Percentiles rank a stretch among this genome's conserved stretches.
These are phyloP conservation scores for Rhyacophila evoluta DNA, from an alignment of 2,888 invertebrate species.

Conservation along the genomic window DNA sequence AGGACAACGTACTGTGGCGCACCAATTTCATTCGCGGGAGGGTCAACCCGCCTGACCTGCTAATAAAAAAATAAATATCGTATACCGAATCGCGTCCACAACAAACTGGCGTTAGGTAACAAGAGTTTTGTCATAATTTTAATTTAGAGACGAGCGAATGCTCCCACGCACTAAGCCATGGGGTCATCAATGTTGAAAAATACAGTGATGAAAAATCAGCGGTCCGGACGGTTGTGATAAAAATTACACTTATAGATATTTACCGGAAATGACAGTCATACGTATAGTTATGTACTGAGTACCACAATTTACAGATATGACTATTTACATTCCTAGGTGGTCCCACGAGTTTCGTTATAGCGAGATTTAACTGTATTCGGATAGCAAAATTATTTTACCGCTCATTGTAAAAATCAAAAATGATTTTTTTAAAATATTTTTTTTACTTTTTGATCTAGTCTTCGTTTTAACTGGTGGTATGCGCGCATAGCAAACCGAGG, in stretches of 20 bases:
- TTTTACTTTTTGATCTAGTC: too few relatives aligned
- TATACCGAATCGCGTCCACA: slow-evolving; percentile 48
- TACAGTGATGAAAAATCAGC: background rate
- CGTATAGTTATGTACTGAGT: too few relatives aligned
- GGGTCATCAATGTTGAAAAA: slow-evolving; percentile 35
- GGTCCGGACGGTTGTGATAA: background rate
- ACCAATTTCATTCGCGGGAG: background rate
- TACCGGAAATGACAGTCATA: too few relatives aligned
- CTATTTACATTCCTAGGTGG: too few relatives aligned
- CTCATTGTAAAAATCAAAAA: too few relatives aligned
- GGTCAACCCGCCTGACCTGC: slow-evolving; percentile 36
- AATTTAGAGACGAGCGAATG: slow-evolving; percentile 48
- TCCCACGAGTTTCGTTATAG: too few relatives aligned
- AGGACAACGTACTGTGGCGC: background rate
- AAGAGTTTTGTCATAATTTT: slow-evolving; percentile 46
- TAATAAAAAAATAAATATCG: slow-evolving; percentile 48
- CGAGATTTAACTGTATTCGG: too few relatives aligned
- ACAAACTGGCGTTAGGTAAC: slow-evolving; percentile 49
- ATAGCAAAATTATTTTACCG: too few relatives aligned
- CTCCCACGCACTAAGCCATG: slow-evolving; percentile 50
- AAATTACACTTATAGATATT: background rate
- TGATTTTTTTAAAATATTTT: too few relatives aligned
- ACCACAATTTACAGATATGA: too few relatives aligned
- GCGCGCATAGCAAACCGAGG: too few relatives aligned
- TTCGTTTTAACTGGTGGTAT: too few relatives aligned